phyloP scores from a whole-genome alignment of 2,888 invertebrate species.

The Oeneis ivallda region DNA sequence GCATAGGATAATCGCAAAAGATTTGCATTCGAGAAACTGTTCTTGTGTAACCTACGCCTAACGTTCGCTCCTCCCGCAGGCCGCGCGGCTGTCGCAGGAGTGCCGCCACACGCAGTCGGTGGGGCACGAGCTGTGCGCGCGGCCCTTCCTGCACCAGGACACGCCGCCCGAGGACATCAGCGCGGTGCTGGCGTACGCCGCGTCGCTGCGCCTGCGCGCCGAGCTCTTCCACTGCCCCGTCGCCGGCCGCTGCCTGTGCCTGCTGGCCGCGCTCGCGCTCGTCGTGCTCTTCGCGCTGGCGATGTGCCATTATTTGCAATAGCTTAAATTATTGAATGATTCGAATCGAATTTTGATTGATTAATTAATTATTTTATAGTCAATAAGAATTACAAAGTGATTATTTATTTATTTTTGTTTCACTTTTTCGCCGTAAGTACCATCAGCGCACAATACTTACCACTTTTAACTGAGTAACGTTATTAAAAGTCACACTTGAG shows the following conservation, averaged over 20 bases:
- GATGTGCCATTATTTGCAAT: constrained; percentile 85
- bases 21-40: too few relatives aligned
- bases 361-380: background rate
- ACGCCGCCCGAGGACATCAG: constrained; percentile 88
- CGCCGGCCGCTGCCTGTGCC: constrained; percentile 85
- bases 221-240: constrained; percentile 88
- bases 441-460: too few relatives aligned
- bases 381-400: background rate
- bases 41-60: background rate
- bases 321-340: constrained; percentile 35
- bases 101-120: constrained; percentile 87
- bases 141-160: constrained; percentile 91
- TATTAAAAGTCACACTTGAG: too few relatives aligned
- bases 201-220: constrained; percentile 87
- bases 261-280: constrained; percentile 81
- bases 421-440: too few relatives aligned
- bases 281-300: constrained; percentile 85
- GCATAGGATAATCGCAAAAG: too few relatives aligned
- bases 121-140: constrained; percentile 89
- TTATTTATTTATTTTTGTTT: background rate
- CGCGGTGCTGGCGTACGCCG: constrained; percentile 88
- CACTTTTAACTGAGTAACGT: too few relatives aligned
- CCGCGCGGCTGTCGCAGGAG: constrained; percentile 87
- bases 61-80: constrained; percentile 67
- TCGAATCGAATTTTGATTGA: background rate